Evolutionary conservation across 2,797 vertebrate species (phyloP).

Genomic region (Okamejei kenojei): DNA sequence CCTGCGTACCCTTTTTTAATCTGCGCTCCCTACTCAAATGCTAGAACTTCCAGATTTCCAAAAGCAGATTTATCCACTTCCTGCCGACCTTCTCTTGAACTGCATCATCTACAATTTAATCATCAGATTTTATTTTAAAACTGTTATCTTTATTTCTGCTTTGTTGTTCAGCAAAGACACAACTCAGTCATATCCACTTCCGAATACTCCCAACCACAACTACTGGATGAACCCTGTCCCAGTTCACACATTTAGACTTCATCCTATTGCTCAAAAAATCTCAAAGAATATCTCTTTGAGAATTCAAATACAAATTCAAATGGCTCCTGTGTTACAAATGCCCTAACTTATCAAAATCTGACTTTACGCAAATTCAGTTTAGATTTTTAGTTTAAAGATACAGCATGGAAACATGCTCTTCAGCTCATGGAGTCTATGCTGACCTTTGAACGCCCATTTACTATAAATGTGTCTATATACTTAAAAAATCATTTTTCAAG

Average conservation of each 20-base stretch:
- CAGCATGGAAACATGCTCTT: no score
- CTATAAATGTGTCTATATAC: no score
- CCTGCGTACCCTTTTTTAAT: background rate
- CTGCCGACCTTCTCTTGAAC: background rate
- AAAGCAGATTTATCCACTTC: background rate
- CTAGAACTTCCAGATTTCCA: background rate
- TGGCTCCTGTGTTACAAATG: no score
- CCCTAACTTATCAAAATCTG: no score
- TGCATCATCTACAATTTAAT: background rate
- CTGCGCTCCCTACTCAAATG: background rate
- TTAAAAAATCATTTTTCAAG: no score
- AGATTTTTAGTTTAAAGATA: no score
- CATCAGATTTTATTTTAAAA: background rate
- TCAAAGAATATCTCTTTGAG: background rate
- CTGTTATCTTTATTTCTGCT: background rate
- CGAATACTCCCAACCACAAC: background rate
- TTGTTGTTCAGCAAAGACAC: background rate
- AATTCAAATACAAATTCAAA: no score
- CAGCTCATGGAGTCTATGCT: no score
- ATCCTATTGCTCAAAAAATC: background rate
- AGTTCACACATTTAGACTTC: background rate
- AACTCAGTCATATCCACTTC: background rate
- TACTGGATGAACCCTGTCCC: background rate
- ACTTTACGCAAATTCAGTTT: no score
- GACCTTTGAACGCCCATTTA: no score